Evolutionary conservation across 2,113 vertebrate species (phyloP).

Genomic region (Nicator chloris): DNA sequence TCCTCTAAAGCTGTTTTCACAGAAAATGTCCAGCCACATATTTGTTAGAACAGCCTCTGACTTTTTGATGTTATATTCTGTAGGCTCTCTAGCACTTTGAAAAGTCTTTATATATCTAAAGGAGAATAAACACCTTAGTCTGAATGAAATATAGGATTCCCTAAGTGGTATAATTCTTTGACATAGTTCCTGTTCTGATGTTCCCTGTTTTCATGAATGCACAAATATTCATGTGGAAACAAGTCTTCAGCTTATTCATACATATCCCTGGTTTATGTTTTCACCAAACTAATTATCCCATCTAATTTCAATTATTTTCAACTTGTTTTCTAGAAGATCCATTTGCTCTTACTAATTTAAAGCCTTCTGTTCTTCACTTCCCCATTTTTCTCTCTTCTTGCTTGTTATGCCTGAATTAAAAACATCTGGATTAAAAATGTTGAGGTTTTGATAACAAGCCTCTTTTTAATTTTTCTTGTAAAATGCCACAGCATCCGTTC

Average conservation of each 20-base stretch:
- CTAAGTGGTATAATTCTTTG: background rate
- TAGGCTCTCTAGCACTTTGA: background rate
- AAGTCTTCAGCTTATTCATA: background rate
- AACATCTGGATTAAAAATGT: background rate
- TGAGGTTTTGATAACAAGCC: constrained; percentile 24
- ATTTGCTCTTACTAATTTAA: background rate
- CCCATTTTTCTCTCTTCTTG: background rate
- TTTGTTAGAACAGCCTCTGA: background rate
- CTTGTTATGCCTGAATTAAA: background rate
- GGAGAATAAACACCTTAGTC: background rate
- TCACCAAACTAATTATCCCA: background rate
- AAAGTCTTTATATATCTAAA: background rate
- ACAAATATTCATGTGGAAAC: background rate
- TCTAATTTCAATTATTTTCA: background rate
- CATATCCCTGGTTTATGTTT: background rate
- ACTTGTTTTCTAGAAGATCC: background rate
- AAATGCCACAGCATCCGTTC: background rate
- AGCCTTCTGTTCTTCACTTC: background rate
- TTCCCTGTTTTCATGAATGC: background rate
- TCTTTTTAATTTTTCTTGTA: constrained; percentile 4
- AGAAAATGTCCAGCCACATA: background rate
- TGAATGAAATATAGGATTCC: background rate
- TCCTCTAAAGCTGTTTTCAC: background rate
- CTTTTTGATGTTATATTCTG: background rate
- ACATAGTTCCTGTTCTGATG: background rate